Percentiles rank a stretch among this genome's conserved stretches.
Conservation (phyloP, 2,888 invertebrate species). For the Buathra laborator region DNA sequence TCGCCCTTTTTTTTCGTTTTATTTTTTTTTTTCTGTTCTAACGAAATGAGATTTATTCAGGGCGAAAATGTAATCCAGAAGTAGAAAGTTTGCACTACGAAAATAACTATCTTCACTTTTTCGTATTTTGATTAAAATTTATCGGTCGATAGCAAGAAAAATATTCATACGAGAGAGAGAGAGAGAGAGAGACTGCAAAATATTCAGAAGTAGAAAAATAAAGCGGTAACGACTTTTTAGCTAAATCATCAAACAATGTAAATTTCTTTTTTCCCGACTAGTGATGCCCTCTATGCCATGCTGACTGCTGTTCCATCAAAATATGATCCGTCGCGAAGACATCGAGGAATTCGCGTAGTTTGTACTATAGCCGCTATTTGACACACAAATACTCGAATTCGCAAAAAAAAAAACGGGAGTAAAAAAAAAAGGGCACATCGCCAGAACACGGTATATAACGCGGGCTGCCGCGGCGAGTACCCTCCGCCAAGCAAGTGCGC, state of each 20-base stretch:
- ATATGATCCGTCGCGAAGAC: background rate
- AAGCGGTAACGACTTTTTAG: background rate
- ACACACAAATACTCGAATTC: conserved; percentile 11
- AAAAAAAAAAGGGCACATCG: background rate
- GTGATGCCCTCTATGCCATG: conserved; percentile 1
- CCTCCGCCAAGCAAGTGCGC: conserved; percentile 21
- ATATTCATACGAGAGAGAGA: background rate
- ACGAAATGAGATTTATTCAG: conserved; percentile 2
- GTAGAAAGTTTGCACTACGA: background rate
- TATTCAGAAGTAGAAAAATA: background rate
- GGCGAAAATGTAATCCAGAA: background rate
- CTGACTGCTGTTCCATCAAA: background rate
- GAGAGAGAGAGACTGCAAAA: background rate
- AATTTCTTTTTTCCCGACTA: background rate
- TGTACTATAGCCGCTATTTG: background rate
- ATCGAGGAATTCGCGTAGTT: background rate
- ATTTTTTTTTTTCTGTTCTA: background rate
- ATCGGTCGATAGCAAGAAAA: background rate
- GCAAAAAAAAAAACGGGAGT: background rate
- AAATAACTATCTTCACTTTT: background rate
- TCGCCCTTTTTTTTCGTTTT: background rate
- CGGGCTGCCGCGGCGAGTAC: background rate
- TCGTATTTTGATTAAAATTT: background rate
- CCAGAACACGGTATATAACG: background rate
- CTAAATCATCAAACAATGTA: background rate